Percentiles rank a stretch among this genome's conserved stretches.
These are phyloP conservation scores for Cataglyphis albicans DNA, from an alignment of 2,888 invertebrate species.

Conservation along the genomic window DNA sequence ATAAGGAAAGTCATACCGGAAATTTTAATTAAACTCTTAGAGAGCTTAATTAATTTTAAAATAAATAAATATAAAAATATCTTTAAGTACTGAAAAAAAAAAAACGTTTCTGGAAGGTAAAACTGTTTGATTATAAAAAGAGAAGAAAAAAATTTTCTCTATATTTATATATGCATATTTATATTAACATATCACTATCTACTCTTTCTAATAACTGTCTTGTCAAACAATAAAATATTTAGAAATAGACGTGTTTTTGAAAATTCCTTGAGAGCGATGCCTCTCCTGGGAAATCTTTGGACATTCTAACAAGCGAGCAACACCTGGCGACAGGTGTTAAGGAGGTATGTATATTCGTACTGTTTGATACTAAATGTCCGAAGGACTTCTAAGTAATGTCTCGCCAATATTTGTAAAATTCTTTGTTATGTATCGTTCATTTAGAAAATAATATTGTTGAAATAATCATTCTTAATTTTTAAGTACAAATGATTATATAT, in stretches of 20 bases:
- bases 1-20: not conserved
- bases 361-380: conserved; percentile 32
- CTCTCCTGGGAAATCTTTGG: conserved; percentile 60
- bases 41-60: not conserved
- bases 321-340: conserved; percentile 81
- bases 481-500: not conserved
- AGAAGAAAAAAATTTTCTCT: not conserved
- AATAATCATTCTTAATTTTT: not conserved
- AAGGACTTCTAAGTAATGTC: conserved; percentile 12
- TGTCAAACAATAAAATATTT: not conserved
- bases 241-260: conserved; percentile 6
- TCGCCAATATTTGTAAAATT: not conserved
- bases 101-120: not conserved
- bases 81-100: not conserved
- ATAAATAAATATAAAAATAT: not conserved
- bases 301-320: conserved; percentile 69
- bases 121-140: not conserved
- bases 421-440: not conserved
- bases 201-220: not conserved
- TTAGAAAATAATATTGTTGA: not conserved
- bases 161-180: too few species aligned
- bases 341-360: conserved; percentile 57
- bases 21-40: conserved; percentile 23
- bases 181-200: too few species aligned
- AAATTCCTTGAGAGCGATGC: conserved; percentile 27